Conservation (phyloP, 2,888 invertebrate genomes). For the Microctonus hyperodae region DNA sequence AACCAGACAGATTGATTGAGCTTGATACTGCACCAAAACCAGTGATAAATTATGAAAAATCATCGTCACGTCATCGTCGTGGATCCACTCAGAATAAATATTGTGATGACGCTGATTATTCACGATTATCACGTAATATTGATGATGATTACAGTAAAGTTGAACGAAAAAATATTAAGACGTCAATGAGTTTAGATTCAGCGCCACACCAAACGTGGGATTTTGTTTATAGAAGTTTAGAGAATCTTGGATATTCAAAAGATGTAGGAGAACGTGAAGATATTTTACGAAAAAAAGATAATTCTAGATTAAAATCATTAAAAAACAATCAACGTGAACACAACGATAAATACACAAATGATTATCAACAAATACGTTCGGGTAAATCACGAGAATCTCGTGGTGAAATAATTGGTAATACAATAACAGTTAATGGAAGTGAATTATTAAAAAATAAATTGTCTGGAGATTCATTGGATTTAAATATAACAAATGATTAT, state of each 20-base stretch:
- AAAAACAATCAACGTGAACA: slow-evolving; percentile 38
- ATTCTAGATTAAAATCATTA: slow-evolving; percentile 23
- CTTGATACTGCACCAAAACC: slow-evolving; percentile 66
- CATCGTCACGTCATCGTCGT: slow-evolving; percentile 37
- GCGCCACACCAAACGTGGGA: slow-evolving; percentile 76
- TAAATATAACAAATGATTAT: neutral
- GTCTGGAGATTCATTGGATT: slow-evolving; percentile 20
- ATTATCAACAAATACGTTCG: slow-evolving; percentile 31
- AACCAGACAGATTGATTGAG: slow-evolving; percentile 75
- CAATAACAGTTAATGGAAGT: neutral
- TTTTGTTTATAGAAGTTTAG: slow-evolving; percentile 79
- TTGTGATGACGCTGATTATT: neutral
- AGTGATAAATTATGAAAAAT: slow-evolving; percentile 47
- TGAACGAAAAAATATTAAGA: slow-evolving; percentile 37
- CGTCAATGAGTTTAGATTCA: slow-evolving; percentile 35
- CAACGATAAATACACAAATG: slow-evolving; percentile 9
- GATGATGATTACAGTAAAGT: slow-evolving; percentile 36
- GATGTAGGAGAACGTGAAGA: slow-evolving; percentile 74
- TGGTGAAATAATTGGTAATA: neutral
- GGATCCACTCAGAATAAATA: neutral
- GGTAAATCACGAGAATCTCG: neutral
- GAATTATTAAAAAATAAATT: slow-evolving; percentile 23
- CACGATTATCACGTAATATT: slow-evolving; percentile 35
- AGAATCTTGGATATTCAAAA: slow-evolving; percentile 74
- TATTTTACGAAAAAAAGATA: slow-evolving; percentile 64